Evolutionary conservation across 2,888 invertebrate genomes (phyloP).

Genomic region (Mythimna albipuncta): DNA sequence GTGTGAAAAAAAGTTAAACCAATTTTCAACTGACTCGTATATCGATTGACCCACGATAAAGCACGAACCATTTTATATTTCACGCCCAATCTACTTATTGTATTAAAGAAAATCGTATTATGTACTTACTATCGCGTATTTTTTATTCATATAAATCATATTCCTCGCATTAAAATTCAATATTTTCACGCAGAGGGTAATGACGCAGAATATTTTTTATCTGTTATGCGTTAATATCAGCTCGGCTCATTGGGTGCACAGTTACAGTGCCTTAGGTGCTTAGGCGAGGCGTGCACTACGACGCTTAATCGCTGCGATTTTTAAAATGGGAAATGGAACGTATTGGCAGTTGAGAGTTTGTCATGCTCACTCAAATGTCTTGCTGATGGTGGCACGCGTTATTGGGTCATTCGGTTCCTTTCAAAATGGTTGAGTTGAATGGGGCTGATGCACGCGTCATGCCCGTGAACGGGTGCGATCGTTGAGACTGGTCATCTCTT

Average conservation of each 20-base stretch:
- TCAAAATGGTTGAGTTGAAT: too few species aligned
- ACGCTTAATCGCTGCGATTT: too few species aligned
- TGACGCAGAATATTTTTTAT: constrained; percentile 54
- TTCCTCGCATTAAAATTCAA: constrained; percentile 45
- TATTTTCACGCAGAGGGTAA: constrained; percentile 40
- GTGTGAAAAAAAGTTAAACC: neutral
- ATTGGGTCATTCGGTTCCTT: too few species aligned
- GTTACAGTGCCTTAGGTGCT: constrained; percentile 22
- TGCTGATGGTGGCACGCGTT: too few species aligned
- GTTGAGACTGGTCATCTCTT: too few species aligned
- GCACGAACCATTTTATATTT: neutral
- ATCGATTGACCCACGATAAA: neutral
- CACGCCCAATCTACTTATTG: constrained; percentile 1
- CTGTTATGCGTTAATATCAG: constrained; percentile 50
- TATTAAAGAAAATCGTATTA: constrained; percentile 20
- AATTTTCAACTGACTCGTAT: neutral
- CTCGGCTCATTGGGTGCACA: constrained; percentile 20
- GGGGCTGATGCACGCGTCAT: too few species aligned
- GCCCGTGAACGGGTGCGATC: too few species aligned
- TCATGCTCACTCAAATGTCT: too few species aligned
- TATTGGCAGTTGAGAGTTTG: too few species aligned
- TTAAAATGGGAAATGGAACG: too few species aligned
- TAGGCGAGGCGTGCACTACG: neutral
- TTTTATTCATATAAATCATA: constrained; percentile 28
- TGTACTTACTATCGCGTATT: neutral